phyloP scores from a whole-genome alignment of 2,797 vertebrate genomes.

The Clarias pachynema region DNA sequence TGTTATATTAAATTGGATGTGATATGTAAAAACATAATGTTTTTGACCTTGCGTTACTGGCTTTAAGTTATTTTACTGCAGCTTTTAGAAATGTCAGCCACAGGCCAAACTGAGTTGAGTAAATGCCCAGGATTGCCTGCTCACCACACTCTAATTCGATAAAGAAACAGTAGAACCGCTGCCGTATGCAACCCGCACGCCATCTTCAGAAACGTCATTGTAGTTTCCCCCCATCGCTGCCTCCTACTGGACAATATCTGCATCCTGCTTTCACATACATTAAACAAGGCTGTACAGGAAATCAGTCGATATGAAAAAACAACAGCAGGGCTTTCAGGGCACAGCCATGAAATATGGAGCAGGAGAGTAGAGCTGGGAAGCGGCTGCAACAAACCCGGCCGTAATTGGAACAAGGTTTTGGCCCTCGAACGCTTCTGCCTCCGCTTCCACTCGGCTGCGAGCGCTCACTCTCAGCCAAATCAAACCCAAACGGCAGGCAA shows the following conservation, averaged over 20 bases:
- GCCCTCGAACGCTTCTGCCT: constrained; percentile 65
- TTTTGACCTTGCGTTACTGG: neutral
- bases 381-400: constrained; percentile 72
- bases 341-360: constrained; percentile 70
- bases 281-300: constrained; percentile 59
- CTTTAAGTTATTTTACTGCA: neutral
- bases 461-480: constrained; percentile 69
- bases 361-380: constrained; percentile 67
- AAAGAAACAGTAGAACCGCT: constrained; percentile 45
- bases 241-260: constrained; percentile 60
- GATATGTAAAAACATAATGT: neutral
- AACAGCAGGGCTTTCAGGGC: constrained; percentile 65
- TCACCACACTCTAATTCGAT: constrained; percentile 53
- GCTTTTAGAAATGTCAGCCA: constrained; percentile 27
- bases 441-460: constrained; percentile 70
- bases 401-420: constrained; percentile 82
- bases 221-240: constrained; percentile 41
- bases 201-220: constrained; percentile 34
- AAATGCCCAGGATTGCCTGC: constrained; percentile 38
- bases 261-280: constrained; percentile 48
- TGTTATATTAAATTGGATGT: neutral
- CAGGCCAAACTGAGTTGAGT: constrained; percentile 35
- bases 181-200: constrained; percentile 37
- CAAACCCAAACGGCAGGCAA: constrained; percentile 77
- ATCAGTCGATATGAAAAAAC: constrained; percentile 66